phyloP scores from a whole-genome alignment of 2,888 invertebrate genomes.

The Melieria omissa region DNA sequence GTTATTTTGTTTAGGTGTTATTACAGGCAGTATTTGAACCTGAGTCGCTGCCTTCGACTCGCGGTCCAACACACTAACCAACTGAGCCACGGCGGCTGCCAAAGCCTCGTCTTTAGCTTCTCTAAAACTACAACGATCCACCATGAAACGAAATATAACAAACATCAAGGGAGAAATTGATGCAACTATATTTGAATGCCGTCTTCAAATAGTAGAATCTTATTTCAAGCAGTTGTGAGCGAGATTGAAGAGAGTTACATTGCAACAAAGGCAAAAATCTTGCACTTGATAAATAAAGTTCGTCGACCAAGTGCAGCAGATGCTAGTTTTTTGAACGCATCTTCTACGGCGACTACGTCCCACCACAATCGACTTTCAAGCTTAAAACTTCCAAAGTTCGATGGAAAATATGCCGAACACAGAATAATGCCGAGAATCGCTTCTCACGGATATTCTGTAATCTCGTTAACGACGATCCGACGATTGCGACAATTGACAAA shows the following conservation, averaged over 20 bases:
- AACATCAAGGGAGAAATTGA: constrained; percentile 20
- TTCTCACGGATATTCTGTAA: constrained; percentile 10
- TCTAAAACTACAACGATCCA: constrained; percentile 31
- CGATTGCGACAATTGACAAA: constrained; percentile 22
- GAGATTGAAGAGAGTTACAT: constrained; percentile 35
- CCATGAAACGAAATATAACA: constrained; percentile 31
- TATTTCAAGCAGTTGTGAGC: constrained; percentile 34
- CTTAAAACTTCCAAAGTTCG: constrained; percentile 19
- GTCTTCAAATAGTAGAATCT: constrained; percentile 33
- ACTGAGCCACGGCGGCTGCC: too few species aligned
- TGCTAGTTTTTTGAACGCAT: constrained; percentile 4
- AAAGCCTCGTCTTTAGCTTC: background rate
- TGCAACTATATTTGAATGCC: constrained; percentile 36
- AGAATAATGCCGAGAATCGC: too few species aligned
- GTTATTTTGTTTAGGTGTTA: too few species aligned
- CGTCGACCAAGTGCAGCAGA: background rate
- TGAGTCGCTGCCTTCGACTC: too few species aligned
- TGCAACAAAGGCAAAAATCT: constrained; percentile 22
- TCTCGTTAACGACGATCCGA: constrained; percentile 14
- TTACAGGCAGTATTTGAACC: too few species aligned
- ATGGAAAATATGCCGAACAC: constrained; percentile 21
- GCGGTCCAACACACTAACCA: too few species aligned
- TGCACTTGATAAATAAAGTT: background rate
- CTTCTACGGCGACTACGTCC: background rate
- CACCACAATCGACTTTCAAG: constrained; percentile 11